These are phyloP conservation scores for Mylabris sibirica DNA, from an alignment of 2,888 invertebrate genomes.

Conservation along the genomic window DNA sequence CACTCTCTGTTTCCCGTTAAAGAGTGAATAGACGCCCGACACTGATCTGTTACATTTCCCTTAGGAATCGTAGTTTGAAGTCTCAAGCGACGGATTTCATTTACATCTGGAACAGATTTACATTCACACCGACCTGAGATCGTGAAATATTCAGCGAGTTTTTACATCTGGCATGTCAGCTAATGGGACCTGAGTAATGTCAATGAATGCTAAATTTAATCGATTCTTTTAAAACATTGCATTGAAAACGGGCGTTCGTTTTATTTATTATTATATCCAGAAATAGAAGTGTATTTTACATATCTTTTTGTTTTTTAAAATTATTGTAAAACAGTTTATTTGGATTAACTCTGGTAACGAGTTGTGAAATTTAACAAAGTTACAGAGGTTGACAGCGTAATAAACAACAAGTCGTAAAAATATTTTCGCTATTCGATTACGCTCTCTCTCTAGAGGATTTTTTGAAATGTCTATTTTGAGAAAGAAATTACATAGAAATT, in stretches of 20 bases:
- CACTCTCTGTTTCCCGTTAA: background rate
- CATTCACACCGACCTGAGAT: slow-evolving; percentile 55
- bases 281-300: background rate
- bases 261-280: slow-evolving; percentile 18
- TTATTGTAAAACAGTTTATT: background rate
- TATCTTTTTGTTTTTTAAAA: background rate
- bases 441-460: background rate
- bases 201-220: slow-evolving; percentile 56
- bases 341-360: slow-evolving; percentile 5
- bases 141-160: slow-evolving; percentile 58
- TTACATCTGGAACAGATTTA: slow-evolving; percentile 60
- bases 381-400: slow-evolving; percentile 11
- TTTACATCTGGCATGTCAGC: slow-evolving; percentile 55
- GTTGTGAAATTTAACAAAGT: slow-evolving; percentile 16
- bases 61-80: slow-evolving; percentile 55
- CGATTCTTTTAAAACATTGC: slow-evolving; percentile 41
- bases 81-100: slow-evolving; percentile 58
- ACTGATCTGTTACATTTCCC: slow-evolving; percentile 57
- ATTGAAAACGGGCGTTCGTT: slow-evolving; percentile 31
- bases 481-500: too few species aligned
- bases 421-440: slow-evolving; percentile 15
- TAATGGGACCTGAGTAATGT: slow-evolving; percentile 56
- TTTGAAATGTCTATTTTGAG: background rate
- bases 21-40: slow-evolving; percentile 44
- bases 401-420: slow-evolving; percentile 19